Evolutionary conservation across 2,888 invertebrate genomes (phyloP), one percentile per base, ranked within the genome.

Genomic region (Drosophila histrio): DNA sequence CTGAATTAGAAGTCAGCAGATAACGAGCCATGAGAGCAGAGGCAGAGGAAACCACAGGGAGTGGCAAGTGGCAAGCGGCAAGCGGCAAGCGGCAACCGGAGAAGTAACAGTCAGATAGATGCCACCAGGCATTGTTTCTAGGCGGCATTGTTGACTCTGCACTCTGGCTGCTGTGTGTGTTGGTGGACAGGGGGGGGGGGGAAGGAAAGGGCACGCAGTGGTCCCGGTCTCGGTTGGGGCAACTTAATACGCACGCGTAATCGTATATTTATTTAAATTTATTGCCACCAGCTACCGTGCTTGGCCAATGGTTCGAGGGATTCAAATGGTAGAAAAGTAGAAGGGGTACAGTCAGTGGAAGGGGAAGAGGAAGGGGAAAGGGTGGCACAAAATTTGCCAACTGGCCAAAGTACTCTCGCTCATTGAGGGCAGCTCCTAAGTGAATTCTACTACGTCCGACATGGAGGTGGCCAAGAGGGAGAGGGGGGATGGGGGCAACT

Each of bases 251-350:
- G 87, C 84, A 88, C 87, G 79, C 87, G 84, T 87, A 87, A 88
- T 88, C 83, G 87, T 87, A 87, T 86, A 86, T 89, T 89, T 87
- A 87, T 87, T 87, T 89, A 87, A 87, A 87, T 87, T 87, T 87
- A 87, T 87, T 87, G 75, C 87, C 67, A 64, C 68, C 80, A 83
- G 83, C 81, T 74, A 82, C 71, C 67, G 67, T 69, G 59, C 75
- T 49, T 38, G 43, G 47, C 60, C 68, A 65, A 54, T 53, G 36
- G n/a, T 24, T 19, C 17, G 8, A 32, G 64, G 43, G 41, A 26
- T 36, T 32, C 28, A 28, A 39, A 28, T 46, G 22, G 11, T 9
- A 1, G 11, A 22, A 11, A 7, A 5, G 22, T 17, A 9, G 11
- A 2, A 0, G 24, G 49, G 22, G 36, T 21, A 7, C 11, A n/a